Conservation (phyloP, 1,140 invertebrate genomes). For the Pogonognathellus flavescens region DNA sequence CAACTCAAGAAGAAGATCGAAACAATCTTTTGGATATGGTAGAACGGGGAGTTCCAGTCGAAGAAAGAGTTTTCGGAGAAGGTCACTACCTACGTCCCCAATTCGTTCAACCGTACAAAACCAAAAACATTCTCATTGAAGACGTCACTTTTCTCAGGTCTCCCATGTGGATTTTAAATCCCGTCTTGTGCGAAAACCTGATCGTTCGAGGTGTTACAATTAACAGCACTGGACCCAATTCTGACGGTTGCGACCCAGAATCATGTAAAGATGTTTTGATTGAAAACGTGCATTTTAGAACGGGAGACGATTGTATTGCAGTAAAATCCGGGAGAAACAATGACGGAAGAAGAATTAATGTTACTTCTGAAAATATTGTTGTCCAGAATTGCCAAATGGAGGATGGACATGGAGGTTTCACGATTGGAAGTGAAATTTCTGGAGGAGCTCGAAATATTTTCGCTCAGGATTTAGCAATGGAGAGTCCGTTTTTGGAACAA, state of each 20-base stretch:
- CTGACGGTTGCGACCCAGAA: slow-evolving; percentile 47
- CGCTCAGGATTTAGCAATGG: neutral
- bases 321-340: slow-evolving; percentile 50
- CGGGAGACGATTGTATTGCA: slow-evolving; percentile 37
- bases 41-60: neutral
- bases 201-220: slow-evolving; percentile 34
- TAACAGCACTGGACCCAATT: slow-evolving; percentile 28
- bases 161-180: slow-evolving; percentile 53
- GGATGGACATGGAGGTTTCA: slow-evolving; percentile 45
- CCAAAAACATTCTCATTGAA: slow-evolving; percentile 50
- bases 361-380: slow-evolving; percentile 43
- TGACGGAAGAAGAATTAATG: slow-evolving; percentile 42
- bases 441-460: slow-evolving; percentile 50
- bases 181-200: slow-evolving; percentile 38
- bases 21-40: slow-evolving; percentile 35
- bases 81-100: slow-evolving; percentile 51
- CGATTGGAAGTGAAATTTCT: slow-evolving; percentile 24
- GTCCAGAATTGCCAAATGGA: slow-evolving; percentile 49
- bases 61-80: slow-evolving; percentile 34
- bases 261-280: slow-evolving; percentile 50
- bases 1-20: slow-evolving; percentile 9
- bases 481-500: slow-evolving; percentile 40
- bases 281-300: slow-evolving; percentile 26
- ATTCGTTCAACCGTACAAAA: slow-evolving; percentile 28
- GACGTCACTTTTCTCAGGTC: slow-evolving; percentile 27